These are phyloP conservation scores for Morelia viridis DNA, from an alignment of 2,797 vertebrate genomes.

Conservation along the genomic window DNA sequence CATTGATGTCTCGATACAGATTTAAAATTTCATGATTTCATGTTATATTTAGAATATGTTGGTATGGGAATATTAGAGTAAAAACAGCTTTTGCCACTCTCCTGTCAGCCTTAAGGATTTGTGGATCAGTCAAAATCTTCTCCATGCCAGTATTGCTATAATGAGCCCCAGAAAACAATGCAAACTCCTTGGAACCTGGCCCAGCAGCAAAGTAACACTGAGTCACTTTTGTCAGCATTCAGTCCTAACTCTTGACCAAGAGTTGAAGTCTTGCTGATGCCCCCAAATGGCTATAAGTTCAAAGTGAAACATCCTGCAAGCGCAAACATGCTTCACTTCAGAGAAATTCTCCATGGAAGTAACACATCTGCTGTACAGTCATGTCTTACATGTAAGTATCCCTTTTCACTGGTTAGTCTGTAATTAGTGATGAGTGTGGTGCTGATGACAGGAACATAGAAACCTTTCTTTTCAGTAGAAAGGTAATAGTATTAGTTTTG, in stretches of 20 bases:
- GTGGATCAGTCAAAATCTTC: too few species aligned
- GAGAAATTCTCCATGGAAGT: too few species aligned
- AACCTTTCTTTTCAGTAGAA: too few species aligned
- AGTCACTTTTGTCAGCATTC: background rate
- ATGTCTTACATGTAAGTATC: too few species aligned
- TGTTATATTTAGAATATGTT: slow-evolving; percentile 22
- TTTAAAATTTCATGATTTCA: slow-evolving; percentile 31
- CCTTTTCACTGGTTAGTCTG: too few species aligned
- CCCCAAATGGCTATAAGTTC: too few species aligned
- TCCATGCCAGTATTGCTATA: too few species aligned
- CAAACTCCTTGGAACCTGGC: background rate
- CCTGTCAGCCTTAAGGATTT: background rate
- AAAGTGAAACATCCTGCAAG: too few species aligned
- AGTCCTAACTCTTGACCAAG: background rate
- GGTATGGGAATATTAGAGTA: slow-evolving; percentile 2
- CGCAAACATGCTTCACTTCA: too few species aligned
- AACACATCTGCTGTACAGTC: too few species aligned
- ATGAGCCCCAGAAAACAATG: background rate
- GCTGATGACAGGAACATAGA: background rate
- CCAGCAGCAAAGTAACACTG: background rate
- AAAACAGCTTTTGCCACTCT: background rate
- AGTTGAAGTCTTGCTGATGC: background rate
- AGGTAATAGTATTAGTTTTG: background rate
- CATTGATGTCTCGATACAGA: slow-evolving; percentile 13
- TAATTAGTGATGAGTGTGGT: background rate